Evolutionary conservation across 2,888 invertebrate genomes (phyloP), one percentile per base, ranked within the genome.

Genomic region (Machimus atricapillus): DNA sequence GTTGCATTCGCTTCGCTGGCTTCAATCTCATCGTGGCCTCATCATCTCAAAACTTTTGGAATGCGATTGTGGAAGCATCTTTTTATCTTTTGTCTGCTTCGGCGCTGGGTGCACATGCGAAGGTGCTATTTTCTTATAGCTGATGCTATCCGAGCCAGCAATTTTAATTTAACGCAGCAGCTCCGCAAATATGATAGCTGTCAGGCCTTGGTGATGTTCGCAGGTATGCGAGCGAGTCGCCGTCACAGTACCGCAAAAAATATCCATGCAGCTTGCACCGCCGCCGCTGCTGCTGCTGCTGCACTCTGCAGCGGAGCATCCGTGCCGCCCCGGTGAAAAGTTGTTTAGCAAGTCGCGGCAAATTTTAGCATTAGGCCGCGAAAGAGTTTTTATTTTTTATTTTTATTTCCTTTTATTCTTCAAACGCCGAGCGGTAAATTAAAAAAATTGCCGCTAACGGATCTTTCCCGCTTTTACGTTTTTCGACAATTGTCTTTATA

Each of bases 371-470:
- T 86, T 77, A 56, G 56, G 76, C 56, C 76, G 85, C 85, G 74
- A 77, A 76, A 73, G 66, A 82, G 23, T 46, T 14, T 46, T 14
- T 43, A n/a, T 43, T 46, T 16, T 16, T 14, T 46, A 14, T 46
- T 46, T 12, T 43, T 43, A 16, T 4, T 46, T 46, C 3, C 43
- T 85, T 34, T 85, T 85, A 46, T 85, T 34, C 52, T 76, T 86
- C 52, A 27, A 86, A 86, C 46, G 23, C 31, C 77, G 46, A 77
- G 77, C 85, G 85, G 85, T 86, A 86, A 86, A 86, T 86, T 52
- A 86, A 86, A 86, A 86, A 86, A 86, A 86, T 86, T 86, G 77
- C 85, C 52, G 31, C 52, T 86, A 86, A 86, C 85, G 85, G 85
- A 82, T 82, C 82, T 82, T 66, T 37, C 56, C 31, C 58, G 27